These are phyloP conservation scores for Calameuta pallipes DNA, from an alignment of 2,888 invertebrate species.

Conservation along the genomic window DNA sequence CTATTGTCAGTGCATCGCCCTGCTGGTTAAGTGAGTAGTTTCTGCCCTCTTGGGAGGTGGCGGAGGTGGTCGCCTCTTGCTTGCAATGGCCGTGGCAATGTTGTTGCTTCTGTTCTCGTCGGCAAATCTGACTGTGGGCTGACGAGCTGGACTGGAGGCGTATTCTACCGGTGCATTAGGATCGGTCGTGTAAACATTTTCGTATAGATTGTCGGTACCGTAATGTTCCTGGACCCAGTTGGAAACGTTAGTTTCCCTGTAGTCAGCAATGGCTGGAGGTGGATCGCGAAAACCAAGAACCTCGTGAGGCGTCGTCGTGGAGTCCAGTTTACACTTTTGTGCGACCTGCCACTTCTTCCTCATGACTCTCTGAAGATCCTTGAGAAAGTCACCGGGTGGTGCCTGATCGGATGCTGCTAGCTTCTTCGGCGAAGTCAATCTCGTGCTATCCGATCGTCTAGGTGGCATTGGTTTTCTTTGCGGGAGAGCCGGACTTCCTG, in stretches of 20 bases:
- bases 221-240: constrained; percentile 93
- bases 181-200: constrained; percentile 75
- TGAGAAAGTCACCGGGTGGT: constrained; percentile 85
- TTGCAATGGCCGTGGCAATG: constrained; percentile 58
- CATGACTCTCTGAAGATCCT: constrained; percentile 92
- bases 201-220: constrained; percentile 79
- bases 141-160: constrained; percentile 58
- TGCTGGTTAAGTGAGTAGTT: constrained; percentile 81
- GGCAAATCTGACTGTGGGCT: constrained; percentile 50
- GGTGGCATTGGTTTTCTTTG: constrained; percentile 78
- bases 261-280: constrained; percentile 76
- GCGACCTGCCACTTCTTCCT: constrained; percentile 94
- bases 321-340: constrained; percentile 89
- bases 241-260: constrained; percentile 86
- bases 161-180: constrained; percentile 67
- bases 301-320: constrained; percentile 90
- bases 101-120: constrained; percentile 62
- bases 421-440: constrained; percentile 76
- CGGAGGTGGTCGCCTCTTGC: constrained; percentile 84
- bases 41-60: constrained; percentile 92
- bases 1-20: constrained; percentile 66
- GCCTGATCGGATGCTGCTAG: constrained; percentile 78
- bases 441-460: constrained; percentile 77
- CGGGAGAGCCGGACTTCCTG: constrained; percentile 72
- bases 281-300: constrained; percentile 91